Percentiles rank a stretch among this genome's conserved stretches.
phyloP scores from a whole-genome alignment of 2,797 vertebrate genomes.

The Distichodus sexfasciatus region DNA sequence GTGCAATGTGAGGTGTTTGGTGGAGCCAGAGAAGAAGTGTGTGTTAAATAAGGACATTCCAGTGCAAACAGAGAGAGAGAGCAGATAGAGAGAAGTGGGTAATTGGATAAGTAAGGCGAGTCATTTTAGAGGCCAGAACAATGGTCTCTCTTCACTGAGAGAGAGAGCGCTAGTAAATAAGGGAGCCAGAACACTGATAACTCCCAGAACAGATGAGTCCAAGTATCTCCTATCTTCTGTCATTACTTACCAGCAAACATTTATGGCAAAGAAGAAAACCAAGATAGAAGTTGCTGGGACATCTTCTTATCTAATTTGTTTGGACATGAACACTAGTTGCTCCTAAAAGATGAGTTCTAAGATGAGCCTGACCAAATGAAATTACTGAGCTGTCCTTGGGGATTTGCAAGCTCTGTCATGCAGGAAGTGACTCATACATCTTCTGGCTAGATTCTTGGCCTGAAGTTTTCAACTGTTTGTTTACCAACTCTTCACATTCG shows the following conservation, averaged over 20 bases:
- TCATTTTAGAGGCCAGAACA: conserved; percentile 61
- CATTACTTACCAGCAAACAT: background rate
- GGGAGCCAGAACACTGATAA: conserved; percentile 16
- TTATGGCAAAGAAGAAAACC: background rate
- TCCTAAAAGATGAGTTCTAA: conserved; percentile 2
- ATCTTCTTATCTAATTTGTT: too few relatives aligned
- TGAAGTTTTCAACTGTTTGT: conserved; percentile 1
- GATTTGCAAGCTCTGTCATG: conserved; percentile 8
- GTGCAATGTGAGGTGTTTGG: background rate
- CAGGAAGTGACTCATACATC: conserved; percentile 17
- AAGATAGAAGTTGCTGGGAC: too few relatives aligned
- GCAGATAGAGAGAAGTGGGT: conserved; percentile 45
- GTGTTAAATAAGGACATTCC: conserved; percentile 54
- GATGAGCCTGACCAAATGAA: background rate
- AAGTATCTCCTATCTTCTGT: conserved; percentile 47
- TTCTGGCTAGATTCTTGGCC: background rate
- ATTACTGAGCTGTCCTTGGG: background rate
- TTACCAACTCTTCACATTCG: conserved; percentile 1
- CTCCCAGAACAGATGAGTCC: conserved; percentile 3
- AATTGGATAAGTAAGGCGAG: conserved; percentile 64
- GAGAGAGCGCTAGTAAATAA: conserved; percentile 53
- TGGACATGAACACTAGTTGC: background rate
- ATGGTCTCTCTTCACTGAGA: conserved; percentile 65
- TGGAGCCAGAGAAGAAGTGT: conserved; percentile 19
- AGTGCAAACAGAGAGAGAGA: conserved; percentile 35